Base-by-base conservation (phyloP, 2,888 invertebrate genomes). In the Scelioninae gen. 1 region DNA sequence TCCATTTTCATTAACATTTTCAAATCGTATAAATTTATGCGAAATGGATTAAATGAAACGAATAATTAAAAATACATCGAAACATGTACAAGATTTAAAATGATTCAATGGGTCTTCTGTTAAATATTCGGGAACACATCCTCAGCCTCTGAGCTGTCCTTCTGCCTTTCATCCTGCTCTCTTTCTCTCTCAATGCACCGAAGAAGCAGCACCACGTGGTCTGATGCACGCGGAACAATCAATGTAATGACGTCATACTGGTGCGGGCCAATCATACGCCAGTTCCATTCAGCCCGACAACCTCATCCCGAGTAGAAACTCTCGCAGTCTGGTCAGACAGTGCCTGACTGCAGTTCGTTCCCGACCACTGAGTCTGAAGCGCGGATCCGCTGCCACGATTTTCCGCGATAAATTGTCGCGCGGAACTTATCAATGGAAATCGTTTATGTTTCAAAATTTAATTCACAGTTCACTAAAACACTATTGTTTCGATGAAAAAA, bases 181-280 rank as follows among this genome's bases (percentile, higher is more conserved):
- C 62, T 76, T 56, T 76, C 43, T 82, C 77, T 47, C 55, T 40
- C 68, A 62, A 58, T 62, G 56, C 69, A 62, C 62, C 65, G 83
- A 81, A 49, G 77, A 82, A 80, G 85, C 84, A 84, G 86, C 81
- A 84, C 91, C 92, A 92, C 92, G 92, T 92, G 92, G 91, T 92
- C 90, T 89, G 92, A 91, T 93, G 90, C 91, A 93, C 93, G 94
- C 94, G 93, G 93, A 93, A 94, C 94, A 95, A 94, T 94, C 95
- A 94, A 95, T 95, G 94, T 94, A 91, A 94, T 95, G 95, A 96
- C 96, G 96, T 95, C 95, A 95, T 94, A 86, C 88, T 85, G 87
- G 87, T 86, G 81, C 88, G 90, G 90, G 90, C 95, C 95, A 95
- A 95, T 95, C 92, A 89, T 91, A 87, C 89, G 88, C 87, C 92